Evolutionary conservation across 1,140 invertebrate species (phyloP), one percentile per base, ranked within the genome.

Genomic region (Zeugodacus cucurbitae): DNA sequence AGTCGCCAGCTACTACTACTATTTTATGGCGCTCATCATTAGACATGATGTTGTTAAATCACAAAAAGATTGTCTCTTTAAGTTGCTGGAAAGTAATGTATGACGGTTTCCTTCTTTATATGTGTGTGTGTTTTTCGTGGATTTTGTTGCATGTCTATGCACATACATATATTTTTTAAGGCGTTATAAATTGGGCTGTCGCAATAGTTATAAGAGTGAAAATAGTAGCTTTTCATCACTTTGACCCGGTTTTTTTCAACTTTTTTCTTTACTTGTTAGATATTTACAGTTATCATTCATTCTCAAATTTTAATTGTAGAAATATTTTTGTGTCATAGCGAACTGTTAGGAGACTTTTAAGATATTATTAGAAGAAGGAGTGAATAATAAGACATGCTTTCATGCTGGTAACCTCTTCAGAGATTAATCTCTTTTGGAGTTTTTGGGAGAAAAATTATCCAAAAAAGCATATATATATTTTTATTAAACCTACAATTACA

Each of bases 1-100:
- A 82, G 41, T 82, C 74, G n/a, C n/a, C 20, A 14, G 74, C 41
- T 26, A 62, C 48, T 54, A 54, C 48, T 54, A 70, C n/a, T 48
- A 34, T 82, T 54, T 82, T 82, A 82, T 48, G 44, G 44, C 5
- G 74, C 44, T 82, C 74, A 82, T 82, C 74, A 82, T 29, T 48
- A 11, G 74, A 48, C 74, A 48, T 82, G 74, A 82, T 82, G 44
- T 48, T 82, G 74, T 82, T 82, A 82, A 82, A 82, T 44, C 74
- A 82, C 74, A 54, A 82, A 82, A 82, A 82, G 20, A 82, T 82
- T 82, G 37, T 44, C 41, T 82, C 74, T 82, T 48, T 82, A 26
- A 48, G 74, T 48, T 20, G 26, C 8, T 48, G 48, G 29, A 82
- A 54, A 54, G 67, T n/a, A 48, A 29, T 82, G 41, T 17, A 54